Evolutionary conservation across 1,140 invertebrate species (phyloP), one percentile per base, ranked within the genome.

Genomic region (Papilio helenus): DNA sequence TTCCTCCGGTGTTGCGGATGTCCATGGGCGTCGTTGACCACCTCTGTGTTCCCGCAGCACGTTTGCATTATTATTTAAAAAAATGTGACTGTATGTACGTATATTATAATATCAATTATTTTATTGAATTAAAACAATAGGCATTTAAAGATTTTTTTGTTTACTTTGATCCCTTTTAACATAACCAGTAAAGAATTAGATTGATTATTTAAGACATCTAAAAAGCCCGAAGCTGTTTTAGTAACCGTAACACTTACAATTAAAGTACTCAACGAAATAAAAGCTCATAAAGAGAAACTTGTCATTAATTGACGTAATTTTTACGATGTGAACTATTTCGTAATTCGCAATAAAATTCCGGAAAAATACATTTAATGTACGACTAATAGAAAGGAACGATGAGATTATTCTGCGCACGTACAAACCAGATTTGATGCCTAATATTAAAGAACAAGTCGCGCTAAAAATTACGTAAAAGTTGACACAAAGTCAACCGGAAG

Each of bases 401-500:
- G 72, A 74, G n/a, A 74, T 74, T 74, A 74, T 26, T 74, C 72
- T 10, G 42, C 20, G 44, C 72, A 51, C 44, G 44, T 26, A 74
- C 23, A 46, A 74, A 74, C 72, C 72, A 74, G 72, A 74, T 74
- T 74, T 26, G 44, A 74, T 42, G 44, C 72, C 39, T 72, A 72
- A 44, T n/a, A 44, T 49, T n/a, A 68, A 12, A 44, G 34, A 77
- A 77, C 29, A 77, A 61, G 72, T 49, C 39, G 76, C 18, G 76
- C 29, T 61, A 20, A 61, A 58, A 42, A 61, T 77, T 77, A 77
- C 76, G 76, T 77, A 77, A 77, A 76, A 74, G 72, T 20, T 85
- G 85, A 83, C 85, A 83, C 79, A 79, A 84, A 80, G 29, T 42
- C 34, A 83, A 82, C 84, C 86, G 87, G 88, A 88, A 88, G 81